These are phyloP conservation scores for Tauraco hartlaubi DNA, from an alignment of 2,797 vertebrate species.

Conservation along the genomic window DNA sequence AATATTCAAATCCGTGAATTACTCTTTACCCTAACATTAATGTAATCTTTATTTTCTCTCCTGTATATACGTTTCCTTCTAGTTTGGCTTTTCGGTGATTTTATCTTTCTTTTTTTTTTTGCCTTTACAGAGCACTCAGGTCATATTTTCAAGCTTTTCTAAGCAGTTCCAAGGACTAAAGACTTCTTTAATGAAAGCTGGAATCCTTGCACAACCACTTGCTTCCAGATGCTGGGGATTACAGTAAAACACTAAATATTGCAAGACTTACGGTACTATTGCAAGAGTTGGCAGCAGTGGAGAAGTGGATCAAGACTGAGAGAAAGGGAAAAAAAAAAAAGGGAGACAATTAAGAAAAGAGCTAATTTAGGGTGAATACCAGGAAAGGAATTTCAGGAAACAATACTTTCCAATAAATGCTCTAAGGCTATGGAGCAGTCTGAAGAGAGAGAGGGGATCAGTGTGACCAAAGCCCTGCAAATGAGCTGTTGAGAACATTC, in stretches of 20 bases:
- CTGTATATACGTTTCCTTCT: neutral
- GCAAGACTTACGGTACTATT: conserved; percentile 30
- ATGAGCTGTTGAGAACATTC: neutral
- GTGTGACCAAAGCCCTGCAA: neutral
- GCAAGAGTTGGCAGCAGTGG: conserved; percentile 7
- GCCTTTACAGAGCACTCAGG: neutral
- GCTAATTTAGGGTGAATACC: conserved; percentile 34
- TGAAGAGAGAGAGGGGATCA: neutral
- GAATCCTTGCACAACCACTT: conserved; percentile 41
- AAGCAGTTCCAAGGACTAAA: neutral
- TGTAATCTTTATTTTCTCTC: neutral
- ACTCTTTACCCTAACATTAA: neutral
- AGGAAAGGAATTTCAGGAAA: conserved; percentile 36
- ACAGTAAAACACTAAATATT: conserved; percentile 30
- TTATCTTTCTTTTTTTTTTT: neutral
- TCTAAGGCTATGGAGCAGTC: neutral
- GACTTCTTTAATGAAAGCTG: conserved; percentile 14
- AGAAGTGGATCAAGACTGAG: neutral
- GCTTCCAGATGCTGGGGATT: conserved; percentile 50
- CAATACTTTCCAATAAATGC: conserved; percentile 24
- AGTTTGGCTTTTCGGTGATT: neutral
- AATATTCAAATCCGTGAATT: neutral
- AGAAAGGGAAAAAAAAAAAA: neutral
- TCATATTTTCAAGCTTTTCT: neutral
- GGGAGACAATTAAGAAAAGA: conserved; percentile 15